Conservation (phyloP, 37 sponge, comb jelly and placozoan species). For the Diacarnus erythraeanus region DNA sequence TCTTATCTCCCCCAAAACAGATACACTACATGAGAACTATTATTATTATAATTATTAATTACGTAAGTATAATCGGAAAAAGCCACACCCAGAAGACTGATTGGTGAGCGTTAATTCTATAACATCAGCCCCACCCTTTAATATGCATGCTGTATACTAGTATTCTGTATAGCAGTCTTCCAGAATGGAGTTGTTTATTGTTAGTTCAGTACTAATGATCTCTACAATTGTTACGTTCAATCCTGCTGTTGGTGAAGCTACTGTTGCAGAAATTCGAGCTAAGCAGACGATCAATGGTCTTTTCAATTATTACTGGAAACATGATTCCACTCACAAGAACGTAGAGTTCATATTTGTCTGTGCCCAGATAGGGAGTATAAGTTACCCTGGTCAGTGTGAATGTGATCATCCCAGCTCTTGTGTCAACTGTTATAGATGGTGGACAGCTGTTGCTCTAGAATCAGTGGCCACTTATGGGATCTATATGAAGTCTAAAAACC, state of each 20-base stretch:
- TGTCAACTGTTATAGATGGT: conserved; percentile 54
- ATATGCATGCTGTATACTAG: no score
- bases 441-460: conserved; percentile 46
- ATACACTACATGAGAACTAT: no score
- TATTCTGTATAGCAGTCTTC: no score
- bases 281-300: conserved; percentile 31
- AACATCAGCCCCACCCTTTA: no score
- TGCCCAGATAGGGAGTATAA: conserved; percentile 42
- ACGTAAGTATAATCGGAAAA: no score
- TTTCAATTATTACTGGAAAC: conserved; percentile 37
- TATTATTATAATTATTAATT: no score
- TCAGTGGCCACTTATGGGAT: conserved; percentile 47
- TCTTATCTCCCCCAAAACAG: no score
- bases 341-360: conserved; percentile 43
- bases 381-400: background rate
- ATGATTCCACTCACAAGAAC: conserved; percentile 1
- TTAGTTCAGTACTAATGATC: no score
- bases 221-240: no score
- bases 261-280: conserved; percentile 16
- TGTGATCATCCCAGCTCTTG: conserved; percentile 11
- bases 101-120: no score
- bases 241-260: background rate
- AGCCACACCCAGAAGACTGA: no score
- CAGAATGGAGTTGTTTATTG: no score
- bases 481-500: conserved; percentile 12